Conservation (phyloP, 2,797 vertebrate genomes). For the Lithobates sylvaticus region DNA sequence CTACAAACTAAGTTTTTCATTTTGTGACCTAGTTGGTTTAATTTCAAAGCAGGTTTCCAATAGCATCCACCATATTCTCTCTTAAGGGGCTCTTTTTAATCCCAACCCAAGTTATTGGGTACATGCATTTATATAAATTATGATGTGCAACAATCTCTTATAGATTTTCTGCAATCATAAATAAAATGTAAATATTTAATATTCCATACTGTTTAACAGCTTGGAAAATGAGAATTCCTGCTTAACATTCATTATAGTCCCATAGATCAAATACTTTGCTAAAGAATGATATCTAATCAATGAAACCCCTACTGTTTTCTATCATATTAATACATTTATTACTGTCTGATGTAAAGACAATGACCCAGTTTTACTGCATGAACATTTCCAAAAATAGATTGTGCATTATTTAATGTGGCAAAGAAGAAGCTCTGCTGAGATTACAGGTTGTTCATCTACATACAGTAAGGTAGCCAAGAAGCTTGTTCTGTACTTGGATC, state of each 20-base stretch:
- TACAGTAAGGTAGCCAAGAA: not conserved
- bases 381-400: not conserved
- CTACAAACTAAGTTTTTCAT: too few relatives aligned
- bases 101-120: too few relatives aligned
- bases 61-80: too few relatives aligned
- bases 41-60: too few relatives aligned
- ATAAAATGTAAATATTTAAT: too few relatives aligned
- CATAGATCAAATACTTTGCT: not conserved
- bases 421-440: not conserved
- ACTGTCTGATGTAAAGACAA: not conserved
- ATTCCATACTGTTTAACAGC: too few relatives aligned
- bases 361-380: slow-evolving; percentile 19
- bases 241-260: not conserved
- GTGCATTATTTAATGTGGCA: not conserved
- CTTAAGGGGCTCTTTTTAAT: too few relatives aligned
- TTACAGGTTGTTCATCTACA: not conserved
- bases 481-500: too few relatives aligned
- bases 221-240: not conserved
- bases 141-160: too few relatives aligned
- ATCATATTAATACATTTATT: slow-evolving; percentile 3
- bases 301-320: not conserved
- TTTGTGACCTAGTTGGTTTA: too few relatives aligned
- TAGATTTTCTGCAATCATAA: too few relatives aligned
- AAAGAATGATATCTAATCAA: slow-evolving; percentile 6
- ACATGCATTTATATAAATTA: too few relatives aligned